These are phyloP conservation scores for Gephyroberyx darwinii DNA, from an alignment of 2,797 vertebrate genomes.

Conservation along the genomic window DNA sequence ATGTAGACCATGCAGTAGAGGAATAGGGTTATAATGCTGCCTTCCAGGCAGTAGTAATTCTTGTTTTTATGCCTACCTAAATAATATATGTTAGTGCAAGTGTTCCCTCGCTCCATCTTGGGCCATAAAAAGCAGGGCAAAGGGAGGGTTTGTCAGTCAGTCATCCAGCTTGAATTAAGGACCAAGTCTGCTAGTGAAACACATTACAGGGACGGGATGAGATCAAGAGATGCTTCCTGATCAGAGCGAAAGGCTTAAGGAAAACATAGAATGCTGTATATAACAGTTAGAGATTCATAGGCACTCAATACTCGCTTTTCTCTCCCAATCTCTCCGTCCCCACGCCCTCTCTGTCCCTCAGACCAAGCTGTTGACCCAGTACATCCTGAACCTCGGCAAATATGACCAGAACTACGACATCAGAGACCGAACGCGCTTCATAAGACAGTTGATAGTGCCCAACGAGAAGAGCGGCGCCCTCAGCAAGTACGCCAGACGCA, in stretches of 20 bases:
- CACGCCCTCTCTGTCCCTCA: conserved; percentile 53
- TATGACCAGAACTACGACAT: conserved; percentile 99
- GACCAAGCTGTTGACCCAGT: conserved; percentile 99
- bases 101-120: conserved; percentile 70
- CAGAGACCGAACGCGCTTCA: conserved; percentile 97
- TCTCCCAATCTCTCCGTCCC: neutral
- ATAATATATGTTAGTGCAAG: conserved; percentile 73
- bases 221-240: no score
- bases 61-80: conserved; percentile 38
- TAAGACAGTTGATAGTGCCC: conserved; percentile 97
- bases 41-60: conserved; percentile 22
- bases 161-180: conserved; percentile 79
- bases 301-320: conserved; percentile 40
- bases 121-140: conserved; percentile 74
- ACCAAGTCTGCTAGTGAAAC: conserved; percentile 63
- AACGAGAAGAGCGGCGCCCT: conserved; percentile 94
- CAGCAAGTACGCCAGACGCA: conserved; percentile 96
- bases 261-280: neutral
- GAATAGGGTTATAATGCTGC: conserved; percentile 11
- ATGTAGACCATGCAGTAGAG: conserved; percentile 20
- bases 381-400: conserved; percentile 97
- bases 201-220: no score
- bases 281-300: conserved; percentile 70
- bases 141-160: conserved; percentile 85
- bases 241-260: conserved; percentile 78